Conservation (phyloP, 2,888 invertebrate species). For the Coenonympha arcania region DNA sequence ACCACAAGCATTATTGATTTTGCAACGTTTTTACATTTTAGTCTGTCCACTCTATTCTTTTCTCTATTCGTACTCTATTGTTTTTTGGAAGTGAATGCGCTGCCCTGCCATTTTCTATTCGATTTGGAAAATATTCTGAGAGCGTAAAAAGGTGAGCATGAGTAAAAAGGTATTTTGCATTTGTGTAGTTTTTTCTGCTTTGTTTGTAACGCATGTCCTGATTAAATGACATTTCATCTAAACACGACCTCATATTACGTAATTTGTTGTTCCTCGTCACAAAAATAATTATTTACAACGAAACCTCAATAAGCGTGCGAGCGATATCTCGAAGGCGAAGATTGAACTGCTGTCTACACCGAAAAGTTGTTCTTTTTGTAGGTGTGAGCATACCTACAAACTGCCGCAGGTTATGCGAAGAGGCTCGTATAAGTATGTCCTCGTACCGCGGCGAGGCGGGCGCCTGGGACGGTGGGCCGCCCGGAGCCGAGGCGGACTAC, state of each 20-base stretch:
- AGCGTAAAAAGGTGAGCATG: constrained; percentile 61
- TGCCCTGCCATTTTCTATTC: constrained; percentile 69
- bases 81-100: constrained; percentile 48
- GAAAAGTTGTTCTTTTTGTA: constrained; percentile 81
- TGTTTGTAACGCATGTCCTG: constrained; percentile 44
- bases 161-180: constrained; percentile 41
- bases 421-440: constrained; percentile 63
- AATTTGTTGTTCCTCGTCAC: constrained; percentile 66
- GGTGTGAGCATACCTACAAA: constrained; percentile 76
- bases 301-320: constrained; percentile 50
- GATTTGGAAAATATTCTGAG: constrained; percentile 41
- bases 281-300: constrained; percentile 52
- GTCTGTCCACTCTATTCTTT: neutral
- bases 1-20: too few species aligned
- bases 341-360: constrained; percentile 75
- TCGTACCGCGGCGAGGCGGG: constrained; percentile 59
- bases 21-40: too few species aligned
- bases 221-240: constrained; percentile 35
- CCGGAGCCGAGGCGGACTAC: constrained; percentile 71
- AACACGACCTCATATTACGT: constrained; percentile 61
- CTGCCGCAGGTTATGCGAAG: constrained; percentile 74
- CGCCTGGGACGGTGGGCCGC: constrained; percentile 72
- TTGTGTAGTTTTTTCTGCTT: constrained; percentile 38
- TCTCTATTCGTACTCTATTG: constrained; percentile 44
- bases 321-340: constrained; percentile 49